These are phyloP conservation scores for Orthonevra nobilis DNA, from an alignment of 2,888 invertebrate species.

Conservation along the genomic window DNA sequence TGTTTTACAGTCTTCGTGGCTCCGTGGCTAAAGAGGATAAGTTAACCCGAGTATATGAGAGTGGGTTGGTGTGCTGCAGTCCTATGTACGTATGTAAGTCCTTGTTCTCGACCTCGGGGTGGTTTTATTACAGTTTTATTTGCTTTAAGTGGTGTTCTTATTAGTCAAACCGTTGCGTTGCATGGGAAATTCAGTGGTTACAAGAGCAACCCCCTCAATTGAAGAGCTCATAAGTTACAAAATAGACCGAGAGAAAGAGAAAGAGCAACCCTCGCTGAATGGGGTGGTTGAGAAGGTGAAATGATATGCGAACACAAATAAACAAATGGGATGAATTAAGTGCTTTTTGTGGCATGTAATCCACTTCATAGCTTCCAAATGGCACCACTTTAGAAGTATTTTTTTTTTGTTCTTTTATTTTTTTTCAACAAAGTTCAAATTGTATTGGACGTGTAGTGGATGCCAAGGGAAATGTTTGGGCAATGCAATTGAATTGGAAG, in stretches of 20 bases:
- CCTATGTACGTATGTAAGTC: neutral
- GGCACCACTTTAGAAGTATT: too few species aligned
- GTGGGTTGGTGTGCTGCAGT: constrained; percentile 33
- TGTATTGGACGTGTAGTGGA: too few species aligned
- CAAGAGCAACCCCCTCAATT: constrained; percentile 48
- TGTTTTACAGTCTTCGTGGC: constrained; percentile 70
- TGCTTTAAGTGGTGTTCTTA: constrained; percentile 71
- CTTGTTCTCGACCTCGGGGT: constrained; percentile 56
- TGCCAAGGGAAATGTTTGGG: too few species aligned
- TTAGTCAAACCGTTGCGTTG: constrained; percentile 53
- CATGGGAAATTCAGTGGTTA: constrained; percentile 54
- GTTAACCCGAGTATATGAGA: constrained; percentile 56
- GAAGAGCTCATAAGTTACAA: constrained; percentile 38
- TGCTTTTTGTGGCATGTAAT: constrained; percentile 60
- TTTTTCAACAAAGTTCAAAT: too few species aligned
- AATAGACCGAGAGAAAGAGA: too few species aligned
- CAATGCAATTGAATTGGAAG: too few species aligned
- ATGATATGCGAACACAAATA: constrained; percentile 53
- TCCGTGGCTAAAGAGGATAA: constrained; percentile 69
- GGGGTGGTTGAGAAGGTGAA: constrained; percentile 40
- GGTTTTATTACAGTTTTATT: constrained; percentile 73
- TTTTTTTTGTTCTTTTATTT: too few species aligned
- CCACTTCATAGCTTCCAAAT: constrained; percentile 35
- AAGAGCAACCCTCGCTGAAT: constrained; percentile 3
- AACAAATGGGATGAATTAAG: constrained; percentile 64